Evolutionary conservation across 2,113 vertebrate genomes (phyloP).

Genomic region (Macaca mulatta): DNA sequence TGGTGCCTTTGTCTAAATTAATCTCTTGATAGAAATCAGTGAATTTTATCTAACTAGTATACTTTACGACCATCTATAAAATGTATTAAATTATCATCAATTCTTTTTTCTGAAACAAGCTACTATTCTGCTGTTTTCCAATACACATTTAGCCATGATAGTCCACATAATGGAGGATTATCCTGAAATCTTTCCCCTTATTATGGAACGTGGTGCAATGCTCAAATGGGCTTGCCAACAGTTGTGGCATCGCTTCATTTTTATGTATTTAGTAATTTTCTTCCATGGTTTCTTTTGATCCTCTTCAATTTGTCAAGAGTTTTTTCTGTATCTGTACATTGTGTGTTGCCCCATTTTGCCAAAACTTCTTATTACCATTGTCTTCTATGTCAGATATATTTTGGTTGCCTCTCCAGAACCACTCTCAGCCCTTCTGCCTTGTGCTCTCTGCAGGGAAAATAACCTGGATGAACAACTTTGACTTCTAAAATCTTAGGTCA

Average conservation of each 20-base stretch:
- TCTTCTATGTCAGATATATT: neutral
- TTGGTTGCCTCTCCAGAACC: neutral
- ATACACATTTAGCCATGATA: neutral
- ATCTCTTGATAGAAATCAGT: slow-evolving; percentile 52
- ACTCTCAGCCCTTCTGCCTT: neutral
- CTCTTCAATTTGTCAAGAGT: neutral
- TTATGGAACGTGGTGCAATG: neutral
- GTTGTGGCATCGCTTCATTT: neutral
- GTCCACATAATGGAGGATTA: neutral
- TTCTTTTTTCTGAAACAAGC: slow-evolving; percentile 41
- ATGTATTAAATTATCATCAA: slow-evolving; percentile 43
- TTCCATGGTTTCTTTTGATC: neutral
- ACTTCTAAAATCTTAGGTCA: neutral
- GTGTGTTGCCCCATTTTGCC: neutral
- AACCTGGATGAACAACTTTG: neutral
- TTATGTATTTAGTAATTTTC: neutral
- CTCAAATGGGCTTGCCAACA: neutral
- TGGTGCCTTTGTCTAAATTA: slow-evolving; percentile 58
- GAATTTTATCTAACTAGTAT: slow-evolving; percentile 57
- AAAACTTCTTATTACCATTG: neutral
- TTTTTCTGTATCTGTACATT: neutral
- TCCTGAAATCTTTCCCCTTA: neutral
- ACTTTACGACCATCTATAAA: slow-evolving; percentile 53
- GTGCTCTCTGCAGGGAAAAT: neutral
- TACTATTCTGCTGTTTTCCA: neutral